Base-by-base conservation (phyloP, 2,797 vertebrate genomes). In the Leptatherina wallacei region DNA sequence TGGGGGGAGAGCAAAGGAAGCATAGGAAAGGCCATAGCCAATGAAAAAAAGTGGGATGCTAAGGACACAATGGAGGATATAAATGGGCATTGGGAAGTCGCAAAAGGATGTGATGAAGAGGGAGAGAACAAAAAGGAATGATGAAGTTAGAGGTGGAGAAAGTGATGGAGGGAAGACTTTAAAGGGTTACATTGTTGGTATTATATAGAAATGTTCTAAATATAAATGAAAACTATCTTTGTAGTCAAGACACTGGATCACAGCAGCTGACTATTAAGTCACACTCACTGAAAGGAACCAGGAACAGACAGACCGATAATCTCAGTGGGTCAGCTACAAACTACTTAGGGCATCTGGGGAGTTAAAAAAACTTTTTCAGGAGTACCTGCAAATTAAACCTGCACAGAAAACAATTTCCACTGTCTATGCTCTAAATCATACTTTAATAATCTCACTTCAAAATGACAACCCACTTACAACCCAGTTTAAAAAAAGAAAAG, bases 191-290 rank as follows among this genome's bases (percentile, higher is more conserved):
- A 64, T 59, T 61, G 60, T 36, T 71, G 69, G 33, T 13, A 22
- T 60, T 32, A 6, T 84, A 80, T 4, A 12, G 67, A 79, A 49
- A 83, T 78, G 80, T 68, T 67, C 61, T 75, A 72, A 57, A 67
- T 75, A 62, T 72, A 71, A 69, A 81, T 38, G 16, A n/a, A 58
- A 64, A 63, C 69, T 57, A 65, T 75, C 40, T 16, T 42, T 16
- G 75, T 57, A 56, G 74, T 73, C 42, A 49, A 63, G 65, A 65
- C 33, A 70, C 22, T 27, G 36, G 55, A 56, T 59, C 75, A 74
- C 59, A 77, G 62, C 85, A 86, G 87, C 88, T 85, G 85, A 79
- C 57, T 33, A 32, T 64, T 63, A 32, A 73, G 56, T 71, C 73
- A 71, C 49, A 44, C 59, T 61, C 64, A 58, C 38, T 51, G 18